These are phyloP conservation scores for Thymelicus lineola DNA, from an alignment of 2,888 invertebrate genomes.

Conservation along the genomic window DNA sequence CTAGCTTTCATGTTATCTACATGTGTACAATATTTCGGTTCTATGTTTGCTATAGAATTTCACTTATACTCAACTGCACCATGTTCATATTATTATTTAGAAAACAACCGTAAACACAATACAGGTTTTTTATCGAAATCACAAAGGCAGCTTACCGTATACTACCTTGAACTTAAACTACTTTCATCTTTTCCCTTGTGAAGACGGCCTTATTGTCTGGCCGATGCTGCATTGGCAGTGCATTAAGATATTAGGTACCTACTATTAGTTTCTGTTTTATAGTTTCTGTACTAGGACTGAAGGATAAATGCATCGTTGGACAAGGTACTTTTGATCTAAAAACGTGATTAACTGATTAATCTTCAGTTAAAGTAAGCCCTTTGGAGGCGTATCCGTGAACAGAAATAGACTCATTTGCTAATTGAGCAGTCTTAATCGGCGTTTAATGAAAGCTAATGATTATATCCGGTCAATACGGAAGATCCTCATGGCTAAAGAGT, in stretches of 20 bases:
- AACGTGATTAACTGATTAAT: neutral
- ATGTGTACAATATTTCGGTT: no score
- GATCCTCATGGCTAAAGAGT: constrained; percentile 5
- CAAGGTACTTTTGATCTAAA: neutral
- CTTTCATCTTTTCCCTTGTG: neutral
- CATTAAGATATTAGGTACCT: neutral
- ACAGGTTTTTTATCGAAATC: neutral
- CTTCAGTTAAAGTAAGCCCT: constrained; percentile 12
- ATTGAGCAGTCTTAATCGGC: constrained; percentile 23
- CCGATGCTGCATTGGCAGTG: neutral
- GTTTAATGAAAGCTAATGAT: constrained; percentile 22
- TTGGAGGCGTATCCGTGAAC: constrained; percentile 8
- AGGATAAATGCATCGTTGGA: neutral
- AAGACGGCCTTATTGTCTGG: constrained; percentile 2
- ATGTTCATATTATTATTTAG: neutral
- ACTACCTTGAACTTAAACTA: neutral
- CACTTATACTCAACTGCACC: neutral
- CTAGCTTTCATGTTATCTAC: no score
- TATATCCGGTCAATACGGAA: constrained; percentile 8
- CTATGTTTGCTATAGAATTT: neutral
- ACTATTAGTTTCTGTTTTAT: neutral
- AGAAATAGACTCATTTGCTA: constrained; percentile 32
- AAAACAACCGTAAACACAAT: neutral
- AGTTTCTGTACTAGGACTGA: neutral
- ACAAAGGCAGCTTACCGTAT: constrained; percentile 1